Conservation (phyloP, 64 coral and sea anemone species). For the Pocillopora verrucosa region DNA sequence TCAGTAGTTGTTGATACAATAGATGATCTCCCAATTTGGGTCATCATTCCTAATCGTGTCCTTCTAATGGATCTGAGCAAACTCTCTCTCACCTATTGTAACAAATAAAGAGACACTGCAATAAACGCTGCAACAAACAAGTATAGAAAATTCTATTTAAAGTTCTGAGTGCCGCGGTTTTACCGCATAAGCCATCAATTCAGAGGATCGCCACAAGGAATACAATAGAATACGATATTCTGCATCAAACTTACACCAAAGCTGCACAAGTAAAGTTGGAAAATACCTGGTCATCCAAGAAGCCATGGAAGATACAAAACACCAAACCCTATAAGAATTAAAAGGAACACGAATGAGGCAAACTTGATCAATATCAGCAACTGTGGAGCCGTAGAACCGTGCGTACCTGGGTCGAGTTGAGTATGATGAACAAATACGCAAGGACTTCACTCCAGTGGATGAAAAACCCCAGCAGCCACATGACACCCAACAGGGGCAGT, state of each 20-base stretch:
- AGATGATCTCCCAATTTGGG: neutral
- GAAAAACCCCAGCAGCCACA: conserved; percentile 21
- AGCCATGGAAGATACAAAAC: conserved; percentile 13
- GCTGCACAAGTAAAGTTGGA: neutral
- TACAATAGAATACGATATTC: too few relatives aligned
- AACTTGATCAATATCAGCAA: neutral
- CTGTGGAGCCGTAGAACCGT: too few relatives aligned
- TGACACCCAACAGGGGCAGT: conserved; percentile 10
- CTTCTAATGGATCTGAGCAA: neutral
- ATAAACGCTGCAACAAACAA: neutral
- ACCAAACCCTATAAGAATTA: neutral
- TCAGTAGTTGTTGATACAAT: neutral
- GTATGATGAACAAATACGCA: conserved; percentile 18
- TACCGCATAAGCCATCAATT: too few relatives aligned
- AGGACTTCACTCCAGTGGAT: neutral
- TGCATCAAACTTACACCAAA: neutral
- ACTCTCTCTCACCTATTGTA: too few relatives aligned
- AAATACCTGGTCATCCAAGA: neutral
- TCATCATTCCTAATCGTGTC: too few relatives aligned
- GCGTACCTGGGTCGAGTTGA: conserved; percentile 20
- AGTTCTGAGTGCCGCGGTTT: too few relatives aligned
- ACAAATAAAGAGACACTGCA: neutral
- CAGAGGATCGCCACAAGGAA: neutral
- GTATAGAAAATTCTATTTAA: neutral
- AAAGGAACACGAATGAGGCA: neutral